Evolutionary conservation across 2,888 invertebrate genomes (phyloP).

Genomic region (Cloeon dipterum): DNA sequence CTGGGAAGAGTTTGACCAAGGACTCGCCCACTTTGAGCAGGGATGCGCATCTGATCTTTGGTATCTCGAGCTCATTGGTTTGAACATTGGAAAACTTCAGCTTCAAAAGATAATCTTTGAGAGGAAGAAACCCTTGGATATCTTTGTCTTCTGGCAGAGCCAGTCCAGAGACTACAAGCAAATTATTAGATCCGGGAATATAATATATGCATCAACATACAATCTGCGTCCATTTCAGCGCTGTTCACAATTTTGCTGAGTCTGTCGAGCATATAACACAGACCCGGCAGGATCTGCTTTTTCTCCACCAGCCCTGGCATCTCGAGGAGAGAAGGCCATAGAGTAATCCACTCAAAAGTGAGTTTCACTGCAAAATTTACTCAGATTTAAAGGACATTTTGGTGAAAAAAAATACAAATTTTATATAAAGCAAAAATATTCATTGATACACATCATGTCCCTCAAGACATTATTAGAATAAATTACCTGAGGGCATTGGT

Average conservation of each 20-base stretch:
- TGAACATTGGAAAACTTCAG: not conserved
- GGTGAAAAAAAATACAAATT: not conserved
- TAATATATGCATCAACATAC: too few species aligned
- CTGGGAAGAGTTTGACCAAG: too few species aligned
- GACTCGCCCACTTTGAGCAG: not conserved
- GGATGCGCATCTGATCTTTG: not conserved
- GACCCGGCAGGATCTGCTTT: conserved; percentile 54
- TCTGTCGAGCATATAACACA: conserved; percentile 55
- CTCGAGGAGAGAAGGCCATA: conserved; percentile 26
- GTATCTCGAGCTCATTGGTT: not conserved
- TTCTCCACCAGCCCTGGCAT: conserved; percentile 27
- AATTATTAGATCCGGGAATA: too few species aligned
- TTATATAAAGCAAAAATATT: not conserved
- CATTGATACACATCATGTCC: not conserved
- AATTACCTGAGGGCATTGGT: conserved; percentile 41
- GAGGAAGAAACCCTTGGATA: conserved; percentile 53
- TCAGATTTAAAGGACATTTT: too few species aligned
- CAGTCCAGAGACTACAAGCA: conserved; percentile 28
- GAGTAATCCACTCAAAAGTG: conserved; percentile 44
- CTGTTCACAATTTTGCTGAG: too few species aligned
- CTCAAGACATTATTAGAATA: conserved; percentile 1
- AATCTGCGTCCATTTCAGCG: too few species aligned
- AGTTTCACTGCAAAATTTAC: conserved; percentile 35
- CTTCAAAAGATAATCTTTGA: too few species aligned
- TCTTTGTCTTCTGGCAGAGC: conserved; percentile 61